Percentiles rank a stretch among this genome's conserved stretches.
These are phyloP conservation scores for Araneus ventricosus DNA, from an alignment of 1,140 invertebrate species.

Conservation along the genomic window DNA sequence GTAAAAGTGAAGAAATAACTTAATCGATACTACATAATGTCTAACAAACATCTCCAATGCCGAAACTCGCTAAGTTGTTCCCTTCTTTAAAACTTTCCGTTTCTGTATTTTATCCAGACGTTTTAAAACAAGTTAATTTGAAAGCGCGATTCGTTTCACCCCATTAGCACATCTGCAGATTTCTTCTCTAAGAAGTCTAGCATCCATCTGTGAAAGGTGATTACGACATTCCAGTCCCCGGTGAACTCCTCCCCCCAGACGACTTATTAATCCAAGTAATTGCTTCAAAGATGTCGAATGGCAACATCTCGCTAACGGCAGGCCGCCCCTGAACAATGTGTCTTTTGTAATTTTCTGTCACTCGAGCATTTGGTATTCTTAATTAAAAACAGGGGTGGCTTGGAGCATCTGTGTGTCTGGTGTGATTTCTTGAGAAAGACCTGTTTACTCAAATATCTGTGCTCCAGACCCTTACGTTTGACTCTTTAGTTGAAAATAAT, in stretches of 20 bases:
- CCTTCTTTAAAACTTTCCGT: too few species aligned
- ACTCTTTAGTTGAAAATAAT: background rate
- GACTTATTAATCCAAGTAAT: slow-evolving; percentile 2
- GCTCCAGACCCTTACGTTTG: background rate
- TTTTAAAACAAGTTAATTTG: too few species aligned
- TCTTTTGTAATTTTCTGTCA: background rate
- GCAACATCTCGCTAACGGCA: background rate
- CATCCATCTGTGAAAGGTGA: background rate
- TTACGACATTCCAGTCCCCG: background rate
- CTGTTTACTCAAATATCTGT: background rate
- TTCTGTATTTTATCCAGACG: too few species aligned
- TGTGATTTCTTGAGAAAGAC: background rate
- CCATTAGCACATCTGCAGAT: background rate
- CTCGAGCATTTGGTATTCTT: background rate
- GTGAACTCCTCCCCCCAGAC: background rate
- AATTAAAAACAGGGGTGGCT: background rate
- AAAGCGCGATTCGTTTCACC: too few species aligned
- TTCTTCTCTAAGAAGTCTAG: background rate
- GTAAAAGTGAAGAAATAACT: too few species aligned
- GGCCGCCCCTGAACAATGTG: background rate
- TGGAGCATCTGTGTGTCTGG: too few species aligned
- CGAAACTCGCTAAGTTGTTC: too few species aligned
- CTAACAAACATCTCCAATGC: too few species aligned
- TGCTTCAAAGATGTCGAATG: background rate
- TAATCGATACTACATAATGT: too few species aligned